These are phyloP conservation scores for Esox masquinongy DNA, from an alignment of 2,797 vertebrate species.

Conservation along the genomic window DNA sequence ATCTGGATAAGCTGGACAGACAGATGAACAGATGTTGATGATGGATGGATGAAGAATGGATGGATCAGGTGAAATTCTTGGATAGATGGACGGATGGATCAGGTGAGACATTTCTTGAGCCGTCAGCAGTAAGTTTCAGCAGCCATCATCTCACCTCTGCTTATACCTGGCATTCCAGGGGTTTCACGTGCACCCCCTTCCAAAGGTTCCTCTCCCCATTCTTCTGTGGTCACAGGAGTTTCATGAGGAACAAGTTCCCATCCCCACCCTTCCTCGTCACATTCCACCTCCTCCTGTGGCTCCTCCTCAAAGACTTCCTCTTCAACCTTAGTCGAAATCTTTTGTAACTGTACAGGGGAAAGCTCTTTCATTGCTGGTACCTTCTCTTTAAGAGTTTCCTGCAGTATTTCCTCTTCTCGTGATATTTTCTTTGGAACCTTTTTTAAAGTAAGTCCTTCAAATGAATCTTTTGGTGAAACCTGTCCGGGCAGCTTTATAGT, in stretches of 20 bases:
- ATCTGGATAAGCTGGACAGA: constrained; percentile 1
- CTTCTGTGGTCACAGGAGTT: constrained; percentile 59
- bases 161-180: constrained; percentile 73
- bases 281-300: constrained; percentile 43
- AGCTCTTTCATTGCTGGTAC: constrained; percentile 64
- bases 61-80: constrained; percentile 13
- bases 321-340: constrained; percentile 71
- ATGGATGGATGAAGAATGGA: constrained; percentile 7
- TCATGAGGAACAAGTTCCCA: constrained; percentile 73
- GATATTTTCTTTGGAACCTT: constrained; percentile 62
- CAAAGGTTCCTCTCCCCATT: constrained; percentile 66
- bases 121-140: constrained; percentile 54
- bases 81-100: constrained; percentile 21
- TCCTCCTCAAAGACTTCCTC: constrained; percentile 68
- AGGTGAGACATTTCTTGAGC: constrained; percentile 51
- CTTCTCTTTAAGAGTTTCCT: constrained; percentile 40
- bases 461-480: constrained; percentile 60
- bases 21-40: too few species aligned
- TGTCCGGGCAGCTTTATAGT: constrained; percentile 42
- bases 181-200: constrained; percentile 71
- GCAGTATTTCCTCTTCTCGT: constrained; percentile 41
- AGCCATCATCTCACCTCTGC: constrained; percentile 82
- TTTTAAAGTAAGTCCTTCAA: constrained; percentile 55
- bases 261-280: constrained; percentile 71
- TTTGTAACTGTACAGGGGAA: constrained; percentile 71